A percentile compares a stretch with the other conserved stretches of the same genome.
phyloP scores from a whole-genome alignment of 2,797 vertebrate species.

The Leptodactylus fallax region DNA sequence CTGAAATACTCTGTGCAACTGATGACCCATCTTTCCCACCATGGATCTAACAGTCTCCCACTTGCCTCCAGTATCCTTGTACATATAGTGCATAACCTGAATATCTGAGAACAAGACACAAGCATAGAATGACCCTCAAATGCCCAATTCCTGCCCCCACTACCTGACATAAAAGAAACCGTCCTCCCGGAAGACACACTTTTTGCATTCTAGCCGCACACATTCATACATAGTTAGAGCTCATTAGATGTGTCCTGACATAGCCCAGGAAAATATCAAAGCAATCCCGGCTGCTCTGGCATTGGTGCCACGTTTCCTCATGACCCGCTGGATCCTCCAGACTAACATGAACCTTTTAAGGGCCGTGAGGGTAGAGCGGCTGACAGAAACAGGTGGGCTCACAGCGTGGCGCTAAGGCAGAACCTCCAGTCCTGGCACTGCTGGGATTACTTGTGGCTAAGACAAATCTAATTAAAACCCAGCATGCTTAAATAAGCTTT shows the following conservation, averaged over 20 bases:
- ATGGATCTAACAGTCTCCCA: too few relatives aligned
- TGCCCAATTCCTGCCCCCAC: not conserved
- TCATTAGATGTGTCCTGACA: constrained; percentile 17
- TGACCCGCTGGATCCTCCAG: constrained; percentile 3
- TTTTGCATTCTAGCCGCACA: not conserved
- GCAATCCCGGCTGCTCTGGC: constrained; percentile 29
- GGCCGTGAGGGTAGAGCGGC: constrained; percentile 58
- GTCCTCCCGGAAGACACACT: not conserved
- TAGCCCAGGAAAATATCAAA: constrained; percentile 18
- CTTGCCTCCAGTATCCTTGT: too few relatives aligned
- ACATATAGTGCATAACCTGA: not conserved
- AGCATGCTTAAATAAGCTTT: constrained; percentile 67
- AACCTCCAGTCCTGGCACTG: constrained; percentile 66
- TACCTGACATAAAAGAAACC: not conserved
- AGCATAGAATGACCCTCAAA: not conserved
- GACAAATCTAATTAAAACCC: constrained; percentile 71
- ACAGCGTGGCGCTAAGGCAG: constrained; percentile 63
- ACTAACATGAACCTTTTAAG: constrained; percentile 59
- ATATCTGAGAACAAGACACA: not conserved
- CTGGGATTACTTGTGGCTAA: constrained; percentile 68
- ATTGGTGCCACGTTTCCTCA: constrained; percentile 32
- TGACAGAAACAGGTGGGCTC: constrained; percentile 70
- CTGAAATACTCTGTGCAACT: constrained; percentile 1
- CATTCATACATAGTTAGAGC: not conserved
- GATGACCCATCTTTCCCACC: too few relatives aligned